Percentiles rank a stretch among this genome's conserved stretches.
These are phyloP conservation scores for Pristionchus mayeri DNA, from an alignment of 2,888 invertebrate species.

Conservation along the genomic window DNA sequence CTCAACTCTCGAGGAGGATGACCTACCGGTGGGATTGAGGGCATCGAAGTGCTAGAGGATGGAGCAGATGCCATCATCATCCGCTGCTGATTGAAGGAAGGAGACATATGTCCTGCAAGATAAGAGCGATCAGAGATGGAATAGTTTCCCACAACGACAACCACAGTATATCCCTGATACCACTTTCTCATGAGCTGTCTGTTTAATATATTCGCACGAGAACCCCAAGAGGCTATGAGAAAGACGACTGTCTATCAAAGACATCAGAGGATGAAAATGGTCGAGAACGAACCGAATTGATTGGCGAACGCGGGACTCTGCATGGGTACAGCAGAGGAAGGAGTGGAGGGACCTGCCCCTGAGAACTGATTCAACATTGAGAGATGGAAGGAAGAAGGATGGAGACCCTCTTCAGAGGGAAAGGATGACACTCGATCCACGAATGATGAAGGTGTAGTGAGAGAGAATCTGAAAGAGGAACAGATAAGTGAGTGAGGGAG, in stretches of 20 bases:
- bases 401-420: conserved; percentile 10
- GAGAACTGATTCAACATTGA: neutral
- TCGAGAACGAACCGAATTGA: neutral
- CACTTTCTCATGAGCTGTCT: neutral
- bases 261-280: neutral
- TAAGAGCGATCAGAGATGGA: neutral
- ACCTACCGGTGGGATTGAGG: too few relatives aligned
- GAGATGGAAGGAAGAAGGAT: neutral
- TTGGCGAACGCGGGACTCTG: conserved; percentile 20
- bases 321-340: neutral
- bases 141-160: neutral
- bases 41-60: neutral
- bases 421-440: neutral
- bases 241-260: neutral
- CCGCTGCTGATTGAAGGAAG: neutral
- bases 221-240: neutral
- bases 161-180: neutral
- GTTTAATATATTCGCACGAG: neutral
- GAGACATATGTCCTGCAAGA: neutral
- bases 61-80: neutral
- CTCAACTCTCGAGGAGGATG: too few relatives aligned
- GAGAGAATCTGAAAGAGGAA: neutral
- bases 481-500: neutral
- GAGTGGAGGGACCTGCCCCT: neutral
- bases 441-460: neutral